Evolutionary conservation across 2,888 invertebrate species (phyloP).

Genomic region (Latrodectus elegans): DNA sequence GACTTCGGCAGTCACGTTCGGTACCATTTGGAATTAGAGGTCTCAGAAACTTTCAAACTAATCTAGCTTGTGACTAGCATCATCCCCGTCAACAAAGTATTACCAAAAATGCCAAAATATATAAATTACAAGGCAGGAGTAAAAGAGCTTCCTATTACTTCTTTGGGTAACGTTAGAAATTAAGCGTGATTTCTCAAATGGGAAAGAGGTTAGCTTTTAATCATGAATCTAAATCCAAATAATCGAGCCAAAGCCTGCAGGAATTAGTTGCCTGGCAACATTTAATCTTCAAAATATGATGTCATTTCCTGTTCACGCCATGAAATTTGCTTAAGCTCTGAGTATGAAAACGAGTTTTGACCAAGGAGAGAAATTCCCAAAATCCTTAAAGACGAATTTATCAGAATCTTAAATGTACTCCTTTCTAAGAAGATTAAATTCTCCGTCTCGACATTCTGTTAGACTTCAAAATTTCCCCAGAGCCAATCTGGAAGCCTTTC

Average conservation of each 20-base stretch:
- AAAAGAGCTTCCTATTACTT: conserved; percentile 15
- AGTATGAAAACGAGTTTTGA: conserved; percentile 54
- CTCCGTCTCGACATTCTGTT: conserved; percentile 42
- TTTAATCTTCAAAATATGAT: conserved; percentile 67
- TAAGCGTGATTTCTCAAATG: conserved; percentile 63
- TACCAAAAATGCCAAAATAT: conserved; percentile 23
- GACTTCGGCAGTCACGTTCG: conserved; percentile 37
- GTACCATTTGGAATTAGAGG: conserved; percentile 14
- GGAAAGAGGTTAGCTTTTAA: conserved; percentile 59
- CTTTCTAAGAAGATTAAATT: conserved; percentile 56
- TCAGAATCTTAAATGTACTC: conserved; percentile 35
- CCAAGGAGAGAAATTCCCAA: conserved; percentile 8
- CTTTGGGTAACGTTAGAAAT: conserved; percentile 43
- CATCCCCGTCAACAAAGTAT: conserved; percentile 16
- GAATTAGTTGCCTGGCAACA: conserved; percentile 66
- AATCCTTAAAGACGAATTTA: conserved; percentile 53
- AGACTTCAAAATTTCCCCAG: conserved; percentile 28
- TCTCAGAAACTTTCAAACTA: conserved; percentile 35
- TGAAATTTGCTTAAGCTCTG: conserved; percentile 50
- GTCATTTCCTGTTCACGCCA: conserved; percentile 50
- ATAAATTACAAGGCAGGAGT: conserved; percentile 15
- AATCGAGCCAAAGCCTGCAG: conserved; percentile 53
- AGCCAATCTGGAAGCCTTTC: background rate
- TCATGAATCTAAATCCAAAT: conserved; percentile 64
- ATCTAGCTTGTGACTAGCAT: conserved; percentile 42